These are phyloP conservation scores for Lithophane socia DNA, from an alignment of 2,888 invertebrate genomes.

Conservation along the genomic window DNA sequence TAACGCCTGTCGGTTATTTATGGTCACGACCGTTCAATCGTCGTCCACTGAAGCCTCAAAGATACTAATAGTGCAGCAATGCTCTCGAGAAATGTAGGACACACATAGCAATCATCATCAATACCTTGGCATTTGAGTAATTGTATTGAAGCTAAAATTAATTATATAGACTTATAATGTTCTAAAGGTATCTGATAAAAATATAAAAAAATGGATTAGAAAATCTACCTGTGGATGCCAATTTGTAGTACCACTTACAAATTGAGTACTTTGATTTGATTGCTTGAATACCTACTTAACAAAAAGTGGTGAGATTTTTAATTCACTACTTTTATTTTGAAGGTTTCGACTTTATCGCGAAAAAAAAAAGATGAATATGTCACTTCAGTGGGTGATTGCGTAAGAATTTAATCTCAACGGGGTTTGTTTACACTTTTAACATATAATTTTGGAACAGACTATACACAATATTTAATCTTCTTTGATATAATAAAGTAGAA, in stretches of 20 bases:
- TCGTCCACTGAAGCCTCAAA: not conserved
- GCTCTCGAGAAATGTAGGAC: not conserved
- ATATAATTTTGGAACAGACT: not conserved
- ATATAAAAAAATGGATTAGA: not conserved
- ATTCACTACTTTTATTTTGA: not conserved
- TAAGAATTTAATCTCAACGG: not conserved
- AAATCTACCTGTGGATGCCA: not conserved
- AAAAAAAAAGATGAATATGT: not conserved
- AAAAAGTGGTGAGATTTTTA: not conserved
- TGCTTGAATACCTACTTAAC: not conserved
- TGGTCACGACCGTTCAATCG: not conserved
- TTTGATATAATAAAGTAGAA: not conserved
- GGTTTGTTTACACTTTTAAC: not conserved
- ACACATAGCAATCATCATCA: not conserved
- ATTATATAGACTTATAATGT: not conserved
- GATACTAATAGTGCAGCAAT: not conserved
- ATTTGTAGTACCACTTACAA: not conserved
- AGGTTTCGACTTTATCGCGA: not conserved
- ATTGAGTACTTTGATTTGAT: not conserved
- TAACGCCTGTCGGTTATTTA: constrained; percentile 4
- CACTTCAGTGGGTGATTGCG: not conserved
- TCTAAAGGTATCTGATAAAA: not conserved
- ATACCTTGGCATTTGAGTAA: not conserved
- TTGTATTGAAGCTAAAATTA: not conserved
- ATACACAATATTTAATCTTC: not conserved